Percentiles rank a stretch among this genome's conserved stretches.
Conservation (phyloP, 2,888 invertebrate species). For the Stenolophus ochropezus region DNA sequence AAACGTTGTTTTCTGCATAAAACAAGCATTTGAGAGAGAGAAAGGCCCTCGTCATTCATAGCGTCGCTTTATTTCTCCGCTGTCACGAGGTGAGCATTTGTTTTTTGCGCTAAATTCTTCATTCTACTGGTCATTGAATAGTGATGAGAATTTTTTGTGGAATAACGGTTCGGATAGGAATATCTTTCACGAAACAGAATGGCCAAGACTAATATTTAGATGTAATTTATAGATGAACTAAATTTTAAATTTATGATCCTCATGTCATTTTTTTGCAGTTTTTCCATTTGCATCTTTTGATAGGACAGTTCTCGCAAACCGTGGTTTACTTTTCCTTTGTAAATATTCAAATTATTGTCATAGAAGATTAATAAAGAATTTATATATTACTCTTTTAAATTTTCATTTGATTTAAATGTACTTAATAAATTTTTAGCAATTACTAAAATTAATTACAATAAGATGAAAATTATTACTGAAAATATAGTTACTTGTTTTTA, state of each 20-base stretch:
- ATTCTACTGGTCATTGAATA: neutral
- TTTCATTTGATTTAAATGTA: too few species aligned
- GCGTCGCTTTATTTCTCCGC: neutral
- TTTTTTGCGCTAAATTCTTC: slow-evolving; percentile 3
- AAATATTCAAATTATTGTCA: too few species aligned
- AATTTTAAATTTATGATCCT: neutral
- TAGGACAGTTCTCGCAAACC: too few species aligned
- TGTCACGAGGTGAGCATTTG: neutral
- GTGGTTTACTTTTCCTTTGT: too few species aligned
- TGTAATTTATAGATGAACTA: neutral
- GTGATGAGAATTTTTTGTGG: neutral
- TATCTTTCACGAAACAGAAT: neutral
- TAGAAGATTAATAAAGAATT: too few species aligned
- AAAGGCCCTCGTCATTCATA: slow-evolving; percentile 15
- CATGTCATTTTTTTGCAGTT: neutral
- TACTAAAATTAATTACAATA: too few species aligned
- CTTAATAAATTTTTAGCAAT: too few species aligned
- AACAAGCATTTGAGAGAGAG: slow-evolving; percentile 23
- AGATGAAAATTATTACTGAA: too few species aligned
- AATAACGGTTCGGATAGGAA: neutral
- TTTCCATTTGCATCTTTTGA: too few species aligned
- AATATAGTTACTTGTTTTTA: too few species aligned
- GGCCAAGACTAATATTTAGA: neutral
- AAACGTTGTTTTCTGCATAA: slow-evolving; percentile 13
- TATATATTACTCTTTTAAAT: too few species aligned